These are phyloP conservation scores for Drosophila conformis DNA, from an alignment of 2,888 invertebrate genomes.

Conservation along the genomic window DNA sequence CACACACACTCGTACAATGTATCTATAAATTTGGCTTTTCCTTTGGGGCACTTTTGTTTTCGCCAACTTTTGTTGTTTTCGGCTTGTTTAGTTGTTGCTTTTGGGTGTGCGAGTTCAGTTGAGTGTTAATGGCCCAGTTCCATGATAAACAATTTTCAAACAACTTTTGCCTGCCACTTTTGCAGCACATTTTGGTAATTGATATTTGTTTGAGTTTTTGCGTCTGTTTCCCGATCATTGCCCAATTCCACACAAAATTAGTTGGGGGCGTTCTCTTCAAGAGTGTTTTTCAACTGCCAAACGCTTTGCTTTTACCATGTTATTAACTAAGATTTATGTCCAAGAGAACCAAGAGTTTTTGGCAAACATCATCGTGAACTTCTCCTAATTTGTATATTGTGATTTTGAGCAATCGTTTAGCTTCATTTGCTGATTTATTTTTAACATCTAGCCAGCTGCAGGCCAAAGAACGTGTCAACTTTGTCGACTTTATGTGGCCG, in stretches of 20 bases:
- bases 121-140: conserved; percentile 67
- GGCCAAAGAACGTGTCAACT: neutral
- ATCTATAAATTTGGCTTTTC: conserved; percentile 51
- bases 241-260: conserved; percentile 28
- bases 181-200: conserved; percentile 41
- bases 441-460: too few species aligned
- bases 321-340: neutral
- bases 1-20: conserved; percentile 4
- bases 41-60: conserved; percentile 50
- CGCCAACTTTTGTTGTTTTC: conserved; percentile 46
- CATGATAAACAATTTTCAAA: conserved; percentile 68
- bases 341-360: neutral
- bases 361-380: neutral
- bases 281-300: neutral
- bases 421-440: neutral
- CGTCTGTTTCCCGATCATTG: conserved; percentile 26
- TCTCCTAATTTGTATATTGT: neutral
- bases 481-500: conserved; percentile 11
- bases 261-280: conserved; percentile 1
- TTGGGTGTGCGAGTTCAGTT: conserved; percentile 15
- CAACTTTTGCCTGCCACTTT: conserved; percentile 54
- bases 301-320: neutral
- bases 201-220: conserved; percentile 32
- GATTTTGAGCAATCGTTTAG: neutral
- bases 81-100: conserved; percentile 15